Conservation (phyloP, 2,797 vertebrate species). For the Molossus molossus region DNA sequence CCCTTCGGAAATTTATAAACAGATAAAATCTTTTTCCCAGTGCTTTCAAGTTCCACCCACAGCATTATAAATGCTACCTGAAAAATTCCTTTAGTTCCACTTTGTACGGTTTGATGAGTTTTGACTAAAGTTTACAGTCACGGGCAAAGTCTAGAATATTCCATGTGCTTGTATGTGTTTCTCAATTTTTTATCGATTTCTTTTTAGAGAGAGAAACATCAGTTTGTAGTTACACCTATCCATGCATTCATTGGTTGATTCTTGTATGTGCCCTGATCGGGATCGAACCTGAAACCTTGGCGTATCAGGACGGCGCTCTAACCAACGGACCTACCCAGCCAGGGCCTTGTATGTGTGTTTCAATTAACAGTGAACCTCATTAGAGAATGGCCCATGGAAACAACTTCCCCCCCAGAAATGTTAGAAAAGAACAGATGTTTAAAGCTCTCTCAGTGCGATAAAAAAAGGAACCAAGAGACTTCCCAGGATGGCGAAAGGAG, state of each 20-base stretch:
- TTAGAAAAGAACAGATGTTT: background rate
- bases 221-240: too few relatives aligned
- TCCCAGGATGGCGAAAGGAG: background rate
- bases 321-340: too few relatives aligned
- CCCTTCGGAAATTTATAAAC: background rate
- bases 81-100: background rate
- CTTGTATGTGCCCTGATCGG: too few relatives aligned
- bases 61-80: background rate
- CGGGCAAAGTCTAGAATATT: background rate
- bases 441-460: background rate
- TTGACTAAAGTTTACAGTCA: background rate
- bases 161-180: background rate
- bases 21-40: background rate
- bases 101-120: background rate
- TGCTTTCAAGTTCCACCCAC: background rate
- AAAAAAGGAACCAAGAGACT: rapidly evolving
- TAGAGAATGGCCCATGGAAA: background rate
- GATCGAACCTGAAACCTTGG: too few relatives aligned
- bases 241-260: too few relatives aligned
- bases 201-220: too few relatives aligned
- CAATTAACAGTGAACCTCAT: background rate
- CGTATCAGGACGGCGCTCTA: too few relatives aligned
- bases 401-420: background rate
- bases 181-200: too few relatives aligned
- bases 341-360: background rate